Evolutionary conservation across 35 echinoderm and acorn worm species (phyloP).

Genomic region (Ophioderma brevispina): DNA sequence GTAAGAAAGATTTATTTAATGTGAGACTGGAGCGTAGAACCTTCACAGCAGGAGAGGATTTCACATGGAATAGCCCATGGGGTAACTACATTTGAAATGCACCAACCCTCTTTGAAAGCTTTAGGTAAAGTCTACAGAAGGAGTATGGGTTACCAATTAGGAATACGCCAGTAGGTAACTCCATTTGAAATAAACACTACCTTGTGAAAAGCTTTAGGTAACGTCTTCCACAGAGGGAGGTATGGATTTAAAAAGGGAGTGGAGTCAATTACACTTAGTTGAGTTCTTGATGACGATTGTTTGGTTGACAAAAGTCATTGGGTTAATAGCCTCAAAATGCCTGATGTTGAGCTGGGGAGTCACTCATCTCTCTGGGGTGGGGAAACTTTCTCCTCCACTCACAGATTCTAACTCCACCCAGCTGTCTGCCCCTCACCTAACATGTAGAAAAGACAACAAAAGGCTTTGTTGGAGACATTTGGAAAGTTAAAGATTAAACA

Average conservation of each 20-base stretch:
- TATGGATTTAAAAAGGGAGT: not conserved
- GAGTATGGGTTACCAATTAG: not conserved
- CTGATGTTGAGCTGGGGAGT: slow-evolving; percentile 78
- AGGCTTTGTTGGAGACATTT: too few relatives aligned
- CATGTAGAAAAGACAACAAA: not conserved
- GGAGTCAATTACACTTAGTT: slow-evolving; percentile 83
- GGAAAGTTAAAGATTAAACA: too few relatives aligned
- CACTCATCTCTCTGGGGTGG: slow-evolving; percentile 77
- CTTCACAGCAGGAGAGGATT: too few relatives aligned
- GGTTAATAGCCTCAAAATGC: slow-evolving; percentile 89
- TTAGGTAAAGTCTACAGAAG: not conserved
- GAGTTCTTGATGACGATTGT: slow-evolving; percentile 80
- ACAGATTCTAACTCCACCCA: slow-evolving; percentile 75
- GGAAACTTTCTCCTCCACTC: slow-evolving; percentile 66
- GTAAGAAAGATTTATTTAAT: too few relatives aligned
- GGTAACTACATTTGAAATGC: too few relatives aligned
- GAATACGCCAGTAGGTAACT: too few relatives aligned
- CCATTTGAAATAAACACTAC: too few relatives aligned
- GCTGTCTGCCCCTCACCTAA: slow-evolving; percentile 88
- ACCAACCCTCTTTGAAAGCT: too few relatives aligned
- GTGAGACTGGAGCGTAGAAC: too few relatives aligned
- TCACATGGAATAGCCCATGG: too few relatives aligned
- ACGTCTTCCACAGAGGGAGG: not conserved
- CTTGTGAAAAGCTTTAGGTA: too few relatives aligned
- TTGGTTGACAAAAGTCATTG: slow-evolving; percentile 82